Base-by-base conservation (phyloP, 2,113 vertebrate genomes). In the Nesogale talazaci region DNA sequence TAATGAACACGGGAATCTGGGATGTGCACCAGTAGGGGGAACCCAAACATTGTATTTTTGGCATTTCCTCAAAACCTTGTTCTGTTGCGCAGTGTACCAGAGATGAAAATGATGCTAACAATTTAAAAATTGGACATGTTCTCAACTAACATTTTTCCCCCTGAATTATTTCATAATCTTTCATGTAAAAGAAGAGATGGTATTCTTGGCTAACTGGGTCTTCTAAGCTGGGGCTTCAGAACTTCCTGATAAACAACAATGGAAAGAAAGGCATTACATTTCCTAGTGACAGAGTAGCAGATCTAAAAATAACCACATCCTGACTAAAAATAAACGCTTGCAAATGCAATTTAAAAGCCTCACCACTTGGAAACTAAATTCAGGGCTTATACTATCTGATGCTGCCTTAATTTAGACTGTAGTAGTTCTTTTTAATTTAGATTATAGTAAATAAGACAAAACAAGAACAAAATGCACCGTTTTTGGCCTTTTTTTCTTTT, bases 1-100 rank as follows among this genome's bases (percentile, higher is more conserved):
- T 34, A 46, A 78, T 67, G 52, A 79, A 59, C 20, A 42, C 15
- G n/a, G 0, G 6, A 84, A 88, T 86, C 93, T 74, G 46, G 87
- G 56, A 40, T 46, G 52, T 46, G 93, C 16, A 95, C 98, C 98
- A 96, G 97, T 89, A 98, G 98, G 97, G 98, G 98, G 98, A 98
- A 96, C 98, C 95, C 98, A 97, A 93, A 91, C 95, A 97, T 84
- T 92, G 88, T 94, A 88, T 95, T 96, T 94, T 42, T 76, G 93
- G 0, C 0, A 85, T 89, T 93, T 70, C 31, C 34, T 67, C 61
- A 92, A 88, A 88, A 72, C 34, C 69, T 29, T 80, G 75, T 77
- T 69, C 70, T 85, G 9, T 31, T 82, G 38, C 23, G 92, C 29
- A 72, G 36, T 70, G 61, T 67, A 59, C 9, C 79, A 56, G 63